Percentiles rank a stretch among this genome's conserved stretches.
phyloP scores from a whole-genome alignment of 2,888 invertebrate species.

The Scaptomyza polygonia region DNA sequence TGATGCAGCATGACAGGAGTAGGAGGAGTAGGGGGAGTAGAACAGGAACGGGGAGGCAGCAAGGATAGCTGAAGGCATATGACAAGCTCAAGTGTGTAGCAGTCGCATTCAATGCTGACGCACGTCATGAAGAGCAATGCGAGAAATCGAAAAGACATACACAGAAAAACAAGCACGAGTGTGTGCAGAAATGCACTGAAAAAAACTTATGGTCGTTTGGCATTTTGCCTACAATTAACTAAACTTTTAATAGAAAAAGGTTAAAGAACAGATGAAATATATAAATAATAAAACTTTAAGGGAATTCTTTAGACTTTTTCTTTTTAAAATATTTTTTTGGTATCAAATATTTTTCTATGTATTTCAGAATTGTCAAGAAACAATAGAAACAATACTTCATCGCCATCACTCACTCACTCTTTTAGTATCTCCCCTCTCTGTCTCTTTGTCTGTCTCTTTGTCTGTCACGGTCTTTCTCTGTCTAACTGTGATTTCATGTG shows the following conservation, averaged over 20 bases:
- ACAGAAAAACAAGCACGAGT: background rate
- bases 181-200: background rate
- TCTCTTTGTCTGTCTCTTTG: background rate
- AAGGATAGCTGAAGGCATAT: conserved; percentile 39
- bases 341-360: background rate
- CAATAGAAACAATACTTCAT: conserved; percentile 37
- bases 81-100: conserved; percentile 63
- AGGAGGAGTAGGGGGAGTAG: background rate
- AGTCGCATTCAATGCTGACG: conserved; percentile 43
- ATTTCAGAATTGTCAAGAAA: conserved; percentile 12
- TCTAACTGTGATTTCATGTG: conserved; percentile 48
- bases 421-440: conserved; percentile 12
- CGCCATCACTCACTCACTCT: conserved; percentile 4
- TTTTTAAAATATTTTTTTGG: background rate
- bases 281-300: too few species aligned
- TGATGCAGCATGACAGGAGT: conserved; percentile 9
- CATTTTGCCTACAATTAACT: too few species aligned
- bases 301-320: background rate
- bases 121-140: conserved; percentile 51
- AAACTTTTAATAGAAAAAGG: too few species aligned
- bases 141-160: conserved; percentile 64
- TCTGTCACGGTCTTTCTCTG: background rate
- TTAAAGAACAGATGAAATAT: too few species aligned
- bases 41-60: background rate
- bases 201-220: background rate